phyloP scores from a whole-genome alignment of 2,888 invertebrate species.

The Drosophila siamana region DNA sequence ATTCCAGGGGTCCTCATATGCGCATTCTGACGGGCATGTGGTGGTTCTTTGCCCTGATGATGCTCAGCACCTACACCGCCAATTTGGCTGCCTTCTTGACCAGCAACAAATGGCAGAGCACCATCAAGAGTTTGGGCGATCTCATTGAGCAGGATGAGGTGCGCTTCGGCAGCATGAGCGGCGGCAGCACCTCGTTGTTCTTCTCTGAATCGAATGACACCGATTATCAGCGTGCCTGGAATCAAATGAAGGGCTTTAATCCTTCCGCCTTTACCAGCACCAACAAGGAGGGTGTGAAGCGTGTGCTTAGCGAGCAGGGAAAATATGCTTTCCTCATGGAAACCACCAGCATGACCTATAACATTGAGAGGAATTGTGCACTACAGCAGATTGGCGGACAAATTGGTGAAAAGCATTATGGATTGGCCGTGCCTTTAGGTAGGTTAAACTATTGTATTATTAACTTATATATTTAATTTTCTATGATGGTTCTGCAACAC shows the following conservation, averaged over 20 bases:
- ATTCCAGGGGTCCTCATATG: constrained; percentile 90
- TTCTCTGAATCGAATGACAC: constrained; percentile 95
- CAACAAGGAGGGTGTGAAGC: constrained; percentile 93
- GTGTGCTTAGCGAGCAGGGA: constrained; percentile 90
- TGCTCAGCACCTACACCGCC: constrained; percentile 95
- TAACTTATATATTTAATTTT: too few relatives aligned
- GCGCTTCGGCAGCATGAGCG: constrained; percentile 95
- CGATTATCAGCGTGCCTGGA: constrained; percentile 95
- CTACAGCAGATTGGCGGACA: constrained; percentile 92
- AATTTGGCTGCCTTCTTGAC: constrained; percentile 97
- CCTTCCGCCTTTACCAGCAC: constrained; percentile 92
- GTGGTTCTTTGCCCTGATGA: constrained; percentile 93
- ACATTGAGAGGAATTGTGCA: constrained; percentile 92
- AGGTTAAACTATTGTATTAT: too few relatives aligned
- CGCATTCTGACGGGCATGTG: constrained; percentile 91
- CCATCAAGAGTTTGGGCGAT: constrained; percentile 95
- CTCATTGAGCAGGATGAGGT: constrained; percentile 96
- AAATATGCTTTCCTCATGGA: constrained; percentile 98
- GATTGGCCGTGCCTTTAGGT: constrained; percentile 96
- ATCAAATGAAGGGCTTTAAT: constrained; percentile 92
- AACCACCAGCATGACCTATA: constrained; percentile 96
- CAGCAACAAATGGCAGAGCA: constrained; percentile 94
- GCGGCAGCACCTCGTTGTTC: constrained; percentile 96
- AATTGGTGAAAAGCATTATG: constrained; percentile 96
- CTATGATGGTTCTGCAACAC: too few relatives aligned